These are phyloP conservation scores for Lasiurus borealis DNA, from an alignment of 2,113 vertebrate species.

Conservation along the genomic window DNA sequence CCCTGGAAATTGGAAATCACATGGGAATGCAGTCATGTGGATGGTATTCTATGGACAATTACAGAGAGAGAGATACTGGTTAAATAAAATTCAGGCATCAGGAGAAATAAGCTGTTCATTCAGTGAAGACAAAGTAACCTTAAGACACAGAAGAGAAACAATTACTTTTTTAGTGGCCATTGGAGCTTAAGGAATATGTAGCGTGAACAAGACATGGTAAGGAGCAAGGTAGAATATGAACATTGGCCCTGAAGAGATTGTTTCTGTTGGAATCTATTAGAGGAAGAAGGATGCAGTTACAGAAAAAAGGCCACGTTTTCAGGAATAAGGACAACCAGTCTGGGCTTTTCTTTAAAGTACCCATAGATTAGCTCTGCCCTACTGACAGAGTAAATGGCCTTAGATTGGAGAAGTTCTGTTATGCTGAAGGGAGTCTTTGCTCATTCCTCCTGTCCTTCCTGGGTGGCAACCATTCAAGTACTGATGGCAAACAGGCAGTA, in stretches of 20 bases:
- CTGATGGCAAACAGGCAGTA: background rate
- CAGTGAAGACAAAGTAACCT: background rate
- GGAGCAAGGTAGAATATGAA: background rate
- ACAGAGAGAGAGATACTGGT: background rate
- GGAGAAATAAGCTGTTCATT: background rate
- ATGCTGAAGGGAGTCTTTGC: background rate
- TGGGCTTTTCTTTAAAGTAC: background rate
- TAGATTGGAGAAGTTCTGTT: background rate
- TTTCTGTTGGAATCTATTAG: background rate
- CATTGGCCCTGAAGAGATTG: background rate
- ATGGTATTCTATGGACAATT: background rate
- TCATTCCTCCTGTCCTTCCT: background rate
- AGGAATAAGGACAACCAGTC: background rate
- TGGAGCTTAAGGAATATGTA: background rate
- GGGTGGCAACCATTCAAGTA: background rate
- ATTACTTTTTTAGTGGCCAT: background rate
- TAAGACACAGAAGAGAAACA: background rate
- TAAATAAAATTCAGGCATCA: background rate
- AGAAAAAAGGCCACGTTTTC: background rate
- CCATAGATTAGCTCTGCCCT: background rate
- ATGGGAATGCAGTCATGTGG: background rate
- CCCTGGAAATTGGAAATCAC: background rate
- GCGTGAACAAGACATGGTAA: background rate
- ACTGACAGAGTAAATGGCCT: background rate
- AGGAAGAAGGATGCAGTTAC: background rate